Base-by-base conservation (phyloP, 1,140 invertebrate species). In the Achatina immaculata region DNA sequence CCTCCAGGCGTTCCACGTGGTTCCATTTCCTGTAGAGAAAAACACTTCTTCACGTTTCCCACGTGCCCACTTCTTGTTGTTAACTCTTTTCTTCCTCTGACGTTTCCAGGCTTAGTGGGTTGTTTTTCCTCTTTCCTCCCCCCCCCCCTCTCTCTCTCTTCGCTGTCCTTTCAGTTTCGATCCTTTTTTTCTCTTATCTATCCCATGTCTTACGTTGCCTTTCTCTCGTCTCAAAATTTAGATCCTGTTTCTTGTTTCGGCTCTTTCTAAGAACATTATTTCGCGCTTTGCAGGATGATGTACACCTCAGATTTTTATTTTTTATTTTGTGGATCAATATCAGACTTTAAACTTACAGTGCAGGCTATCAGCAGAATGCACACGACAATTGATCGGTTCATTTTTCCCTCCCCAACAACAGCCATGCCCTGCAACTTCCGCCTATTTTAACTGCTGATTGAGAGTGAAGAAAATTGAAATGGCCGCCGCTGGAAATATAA, bases 401-500 rank as follows among this genome's bases (percentile, higher is more conserved):
- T 62, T 62, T 62, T 55, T 62, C 6, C 28, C 58, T 55, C 31
- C 6, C 28, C 58, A 62, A 4, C 58, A 31, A 16, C n/a, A 34
- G 4, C 19, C 7, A 62, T 28, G 31, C 58, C 28, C 58, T 34
- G 58, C 58, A 62, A n/a, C 58, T 62, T 62, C n/a, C 58, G 58
- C 28, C 58, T 62, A 2, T 62, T 62, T 62, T 31, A 62, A 19
- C 58, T 62, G 28, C n/a, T 62, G 58, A 62, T 31, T n/a, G 31
- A 62, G 28, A 62, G n/a, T 62, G 58, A 62, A 62, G 58, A 62
- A 62, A 28, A 62, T 62, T 62, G 58, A 62, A 62, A 62, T 62
- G 58, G 58, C 58, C 58, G n/a, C 3, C n/a, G 28, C n/a, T 28
- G 31, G 58, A 55, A 24, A 62, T 28, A 62, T 16, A 7, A 31